Percentiles rank a stretch among this genome's conserved stretches.
Evolutionary conservation across 2,888 invertebrate species (phyloP).

Genomic region (Standfussiana lucernea): DNA sequence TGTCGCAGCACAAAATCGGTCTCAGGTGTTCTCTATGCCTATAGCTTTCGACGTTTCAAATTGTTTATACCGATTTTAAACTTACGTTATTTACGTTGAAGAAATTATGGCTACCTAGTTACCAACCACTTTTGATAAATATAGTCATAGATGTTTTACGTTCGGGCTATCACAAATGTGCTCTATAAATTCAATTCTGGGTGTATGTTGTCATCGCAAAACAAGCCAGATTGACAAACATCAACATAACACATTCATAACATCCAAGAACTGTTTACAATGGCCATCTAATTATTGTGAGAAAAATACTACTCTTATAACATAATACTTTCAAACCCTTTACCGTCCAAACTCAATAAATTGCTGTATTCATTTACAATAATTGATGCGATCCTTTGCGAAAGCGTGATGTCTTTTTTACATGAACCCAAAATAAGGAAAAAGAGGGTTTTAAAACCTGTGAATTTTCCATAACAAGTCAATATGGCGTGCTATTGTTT

Average conservation of each 20-base stretch:
- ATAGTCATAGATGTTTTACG: background rate
- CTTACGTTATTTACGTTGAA: background rate
- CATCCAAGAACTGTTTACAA: slow-evolving; percentile 15
- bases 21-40: background rate
- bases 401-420: background rate
- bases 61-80: background rate
- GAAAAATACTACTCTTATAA: slow-evolving; percentile 16
- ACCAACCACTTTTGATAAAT: background rate
- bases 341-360: background rate
- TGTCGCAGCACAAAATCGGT: background rate
- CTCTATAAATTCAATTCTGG: background rate
- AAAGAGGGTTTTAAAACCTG: background rate
- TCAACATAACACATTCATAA: slow-evolving; percentile 5
- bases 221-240: slow-evolving; percentile 4
- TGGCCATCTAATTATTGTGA: background rate
- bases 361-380: background rate
- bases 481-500: background rate
- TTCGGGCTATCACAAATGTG: background rate
- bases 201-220: slow-evolving; percentile 19
- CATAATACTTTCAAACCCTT: slow-evolving; percentile 1
- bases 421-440: background rate
- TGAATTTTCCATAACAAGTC: background rate
- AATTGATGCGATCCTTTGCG: background rate
- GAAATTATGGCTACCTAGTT: background rate
- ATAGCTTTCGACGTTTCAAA: background rate